Evolutionary conservation across 2,797 vertebrate genomes (phyloP).

Genomic region (Vireo griseus): DNA sequence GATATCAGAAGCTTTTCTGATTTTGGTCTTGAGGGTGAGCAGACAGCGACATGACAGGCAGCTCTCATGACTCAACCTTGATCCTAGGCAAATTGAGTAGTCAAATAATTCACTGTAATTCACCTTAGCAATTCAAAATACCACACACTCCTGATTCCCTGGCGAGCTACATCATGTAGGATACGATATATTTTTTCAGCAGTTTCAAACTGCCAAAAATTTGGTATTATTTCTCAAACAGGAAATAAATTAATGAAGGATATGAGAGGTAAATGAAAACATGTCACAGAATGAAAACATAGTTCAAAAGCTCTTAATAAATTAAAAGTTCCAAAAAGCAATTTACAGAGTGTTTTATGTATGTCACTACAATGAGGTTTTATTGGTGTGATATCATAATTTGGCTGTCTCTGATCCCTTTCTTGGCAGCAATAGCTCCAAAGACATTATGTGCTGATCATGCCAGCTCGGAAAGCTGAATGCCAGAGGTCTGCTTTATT

Average conservation of each 20-base stretch:
- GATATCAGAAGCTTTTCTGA: not conserved
- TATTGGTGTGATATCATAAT: constrained; percentile 82
- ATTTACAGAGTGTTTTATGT: constrained; percentile 77
- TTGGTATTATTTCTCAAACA: constrained; percentile 60
- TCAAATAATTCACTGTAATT: constrained; percentile 4
- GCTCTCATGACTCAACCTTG: not conserved
- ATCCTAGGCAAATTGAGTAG: not conserved
- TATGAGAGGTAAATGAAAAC: constrained; percentile 67
- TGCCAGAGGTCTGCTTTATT: constrained; percentile 73
- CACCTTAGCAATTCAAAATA: constrained; percentile 31
- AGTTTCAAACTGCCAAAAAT: constrained; percentile 49
- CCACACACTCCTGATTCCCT: not conserved
- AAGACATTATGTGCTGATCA: constrained; percentile 68
- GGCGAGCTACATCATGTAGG: constrained; percentile 32
- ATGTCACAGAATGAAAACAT: constrained; percentile 70
- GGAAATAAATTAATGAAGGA: constrained; percentile 70
- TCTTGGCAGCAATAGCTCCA: constrained; percentile 71
- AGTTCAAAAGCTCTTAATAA: constrained; percentile 75
- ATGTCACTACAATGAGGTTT: constrained; percentile 76
- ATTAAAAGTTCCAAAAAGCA: constrained; percentile 76
- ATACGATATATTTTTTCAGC: constrained; percentile 48
- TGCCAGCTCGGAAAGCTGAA: constrained; percentile 65
- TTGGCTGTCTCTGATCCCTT: constrained; percentile 76
- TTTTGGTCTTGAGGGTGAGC: not conserved
- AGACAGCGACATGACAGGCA: not conserved